A percentile compares a stretch with the other conserved stretches of the same genome.
phyloP scores from a whole-genome alignment of 1,140 invertebrate species.

The Orchesella cincta region DNA sequence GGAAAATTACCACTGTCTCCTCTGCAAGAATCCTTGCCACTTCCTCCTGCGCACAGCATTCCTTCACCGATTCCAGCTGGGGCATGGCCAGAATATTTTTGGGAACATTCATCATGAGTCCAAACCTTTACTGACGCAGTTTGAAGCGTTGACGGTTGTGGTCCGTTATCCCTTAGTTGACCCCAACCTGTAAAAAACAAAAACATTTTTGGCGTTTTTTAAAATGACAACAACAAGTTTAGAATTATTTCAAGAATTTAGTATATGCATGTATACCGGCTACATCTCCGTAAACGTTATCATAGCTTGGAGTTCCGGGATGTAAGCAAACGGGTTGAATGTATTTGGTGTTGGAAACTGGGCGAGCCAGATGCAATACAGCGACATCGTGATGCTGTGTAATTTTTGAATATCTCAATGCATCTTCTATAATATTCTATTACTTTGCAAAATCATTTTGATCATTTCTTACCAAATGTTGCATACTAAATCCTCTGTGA shows the following conservation, averaged over 20 bases:
- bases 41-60: conserved; percentile 74
- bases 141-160: conserved; percentile 61
- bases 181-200: too few relatives aligned
- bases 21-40: conserved; percentile 81
- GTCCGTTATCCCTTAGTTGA: not conserved
- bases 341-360: conserved; percentile 71
- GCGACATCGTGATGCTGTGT: conserved; percentile 79
- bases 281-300: not conserved
- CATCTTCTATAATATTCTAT: not conserved
- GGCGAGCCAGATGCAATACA: conserved; percentile 75
- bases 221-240: too few relatives aligned
- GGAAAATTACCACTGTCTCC: conserved; percentile 53
- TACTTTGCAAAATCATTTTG: not conserved
- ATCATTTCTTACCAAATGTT: conserved; percentile 33
- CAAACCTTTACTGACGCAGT: conserved; percentile 82
- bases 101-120: conserved; percentile 74
- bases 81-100: conserved; percentile 70
- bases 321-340: conserved; percentile 83
- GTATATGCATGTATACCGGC: too few relatives aligned
- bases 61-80: conserved; percentile 85
- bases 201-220: too few relatives aligned
- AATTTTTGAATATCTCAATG: not conserved
- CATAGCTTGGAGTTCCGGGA: conserved; percentile 22
- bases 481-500: conserved; percentile 41
- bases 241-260: too few relatives aligned